Evolutionary conservation across 2,888 invertebrate species (phyloP).

Genomic region (Hemicrepidius hirtus): DNA sequence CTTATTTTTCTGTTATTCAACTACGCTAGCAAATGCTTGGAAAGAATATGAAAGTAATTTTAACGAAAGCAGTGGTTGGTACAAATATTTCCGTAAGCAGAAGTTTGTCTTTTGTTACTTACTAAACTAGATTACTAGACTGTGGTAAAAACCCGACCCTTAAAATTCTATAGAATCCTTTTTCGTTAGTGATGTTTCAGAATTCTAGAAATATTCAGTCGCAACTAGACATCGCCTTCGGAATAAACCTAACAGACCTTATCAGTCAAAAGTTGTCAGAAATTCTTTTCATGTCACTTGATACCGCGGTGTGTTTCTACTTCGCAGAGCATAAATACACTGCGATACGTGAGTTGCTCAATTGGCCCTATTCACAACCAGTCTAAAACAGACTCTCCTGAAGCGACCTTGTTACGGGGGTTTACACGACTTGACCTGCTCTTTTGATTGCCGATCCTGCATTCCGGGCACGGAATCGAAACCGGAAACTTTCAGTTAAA

Average conservation of each 20-base stretch:
- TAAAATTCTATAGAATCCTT: too few relatives aligned
- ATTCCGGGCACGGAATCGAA: slow-evolving; percentile 45
- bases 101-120: too few relatives aligned
- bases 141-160: too few relatives aligned
- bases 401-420: slow-evolving; percentile 44
- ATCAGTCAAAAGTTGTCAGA: slow-evolving; percentile 38
- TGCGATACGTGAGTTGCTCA: slow-evolving; percentile 43
- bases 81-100: too few relatives aligned
- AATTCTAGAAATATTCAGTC: neutral
- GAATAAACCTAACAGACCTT: slow-evolving; percentile 9
- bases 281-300: slow-evolving; percentile 43
- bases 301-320: slow-evolving; percentile 42
- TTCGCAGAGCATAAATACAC: slow-evolving; percentile 44
- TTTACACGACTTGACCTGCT: slow-evolving; percentile 38
- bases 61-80: too few relatives aligned
- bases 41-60: too few relatives aligned
- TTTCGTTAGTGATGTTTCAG: too few relatives aligned
- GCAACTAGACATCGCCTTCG: slow-evolving; percentile 4
- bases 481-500: slow-evolving; percentile 49
- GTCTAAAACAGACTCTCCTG: slow-evolving; percentile 36
- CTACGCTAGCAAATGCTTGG: too few relatives aligned
- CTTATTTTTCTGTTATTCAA: too few relatives aligned
- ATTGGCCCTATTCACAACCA: slow-evolving; percentile 42
- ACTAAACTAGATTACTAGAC: too few relatives aligned
- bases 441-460: slow-evolving; percentile 45